These are phyloP conservation scores for Meloidogyne chitwoodi DNA, from an alignment of 1,140 invertebrate genomes.

Conservation along the genomic window DNA sequence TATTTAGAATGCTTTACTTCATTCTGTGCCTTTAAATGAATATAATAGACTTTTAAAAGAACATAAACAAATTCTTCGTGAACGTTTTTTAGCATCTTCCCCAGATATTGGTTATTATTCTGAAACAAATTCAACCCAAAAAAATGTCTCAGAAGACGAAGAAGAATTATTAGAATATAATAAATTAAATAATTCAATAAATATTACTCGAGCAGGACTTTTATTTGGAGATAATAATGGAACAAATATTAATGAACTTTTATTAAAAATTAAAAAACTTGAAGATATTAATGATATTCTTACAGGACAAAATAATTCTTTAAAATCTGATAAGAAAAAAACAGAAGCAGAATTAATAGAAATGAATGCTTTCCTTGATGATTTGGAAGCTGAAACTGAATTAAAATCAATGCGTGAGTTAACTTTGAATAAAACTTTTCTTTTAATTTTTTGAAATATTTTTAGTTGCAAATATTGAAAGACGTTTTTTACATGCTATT, in stretches of 20 bases:
- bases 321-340: slow-evolving; percentile 22
- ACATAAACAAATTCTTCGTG: slow-evolving; percentile 33
- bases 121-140: background rate
- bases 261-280: slow-evolving; percentile 21
- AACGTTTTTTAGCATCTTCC: background rate
- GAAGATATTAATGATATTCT: slow-evolving; percentile 34
- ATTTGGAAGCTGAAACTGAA: slow-evolving; percentile 45
- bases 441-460: background rate
- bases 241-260: slow-evolving; percentile 8
- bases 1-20: slow-evolving; percentile 36
- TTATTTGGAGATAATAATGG: background rate
- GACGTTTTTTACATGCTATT: slow-evolving; percentile 40
- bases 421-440: background rate
- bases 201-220: background rate
- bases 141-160: background rate
- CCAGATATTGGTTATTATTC: slow-evolving; percentile 10
- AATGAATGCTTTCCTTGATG: slow-evolving; percentile 36
- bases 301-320: slow-evolving; percentile 27
- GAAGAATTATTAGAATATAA: background rate
- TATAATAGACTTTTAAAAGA: slow-evolving; percentile 34
- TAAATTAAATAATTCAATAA: background rate
- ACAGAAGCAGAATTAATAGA: slow-evolving; percentile 30
- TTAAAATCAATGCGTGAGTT: slow-evolving; percentile 40
- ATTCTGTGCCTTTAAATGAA: slow-evolving; percentile 43
- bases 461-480: slow-evolving; percentile 44